A percentile compares a stretch with the other conserved stretches of the same genome.
These are phyloP conservation scores for Cranoglanis bouderius DNA, from an alignment of 2,113 vertebrate species.

Conservation along the genomic window DNA sequence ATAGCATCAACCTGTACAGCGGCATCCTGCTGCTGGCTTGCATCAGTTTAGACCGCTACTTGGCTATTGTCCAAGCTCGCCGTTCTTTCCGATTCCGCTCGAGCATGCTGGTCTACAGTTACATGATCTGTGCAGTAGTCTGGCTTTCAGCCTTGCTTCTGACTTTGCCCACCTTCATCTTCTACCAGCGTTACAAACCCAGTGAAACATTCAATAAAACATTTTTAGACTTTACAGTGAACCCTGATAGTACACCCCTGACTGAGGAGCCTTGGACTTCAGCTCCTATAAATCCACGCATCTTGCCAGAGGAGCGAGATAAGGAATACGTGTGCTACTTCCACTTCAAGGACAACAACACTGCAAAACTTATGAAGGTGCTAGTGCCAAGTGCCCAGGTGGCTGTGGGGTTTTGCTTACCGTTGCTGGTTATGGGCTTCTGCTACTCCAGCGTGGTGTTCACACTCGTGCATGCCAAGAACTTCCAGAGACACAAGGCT, in stretches of 20 bases:
- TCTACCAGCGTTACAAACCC: constrained; percentile 61
- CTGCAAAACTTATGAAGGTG: constrained; percentile 67
- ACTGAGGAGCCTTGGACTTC: too few species aligned
- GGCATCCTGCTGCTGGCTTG: constrained; percentile 88
- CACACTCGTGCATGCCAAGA: constrained; percentile 79
- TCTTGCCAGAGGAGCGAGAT: neutral
- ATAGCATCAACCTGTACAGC: constrained; percentile 88
- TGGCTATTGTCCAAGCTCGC: constrained; percentile 87
- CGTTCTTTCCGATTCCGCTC: constrained; percentile 81
- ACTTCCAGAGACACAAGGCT: constrained; percentile 85
- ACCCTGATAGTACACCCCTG: too few species aligned
- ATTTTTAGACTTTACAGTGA: rapidly evolving
- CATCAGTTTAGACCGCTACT: constrained; percentile 86
- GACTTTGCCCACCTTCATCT: constrained; percentile 78
- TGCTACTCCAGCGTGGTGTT: constrained; percentile 81
- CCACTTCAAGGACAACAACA: constrained; percentile 33
- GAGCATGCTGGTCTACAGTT: constrained; percentile 65
- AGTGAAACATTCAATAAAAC: rapidly evolving
- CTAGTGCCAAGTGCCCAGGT: constrained; percentile 76
- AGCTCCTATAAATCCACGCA: rapidly evolving
- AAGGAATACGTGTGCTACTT: constrained; percentile 76
- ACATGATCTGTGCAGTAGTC: constrained; percentile 71
- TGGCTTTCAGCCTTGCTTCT: constrained; percentile 78
- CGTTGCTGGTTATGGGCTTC: constrained; percentile 81
- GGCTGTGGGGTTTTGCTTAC: constrained; percentile 82